A percentile compares a stretch with the other conserved stretches of the same genome.
phyloP scores from a whole-genome alignment of 2,113 vertebrate species.

The Cololabis saira region DNA sequence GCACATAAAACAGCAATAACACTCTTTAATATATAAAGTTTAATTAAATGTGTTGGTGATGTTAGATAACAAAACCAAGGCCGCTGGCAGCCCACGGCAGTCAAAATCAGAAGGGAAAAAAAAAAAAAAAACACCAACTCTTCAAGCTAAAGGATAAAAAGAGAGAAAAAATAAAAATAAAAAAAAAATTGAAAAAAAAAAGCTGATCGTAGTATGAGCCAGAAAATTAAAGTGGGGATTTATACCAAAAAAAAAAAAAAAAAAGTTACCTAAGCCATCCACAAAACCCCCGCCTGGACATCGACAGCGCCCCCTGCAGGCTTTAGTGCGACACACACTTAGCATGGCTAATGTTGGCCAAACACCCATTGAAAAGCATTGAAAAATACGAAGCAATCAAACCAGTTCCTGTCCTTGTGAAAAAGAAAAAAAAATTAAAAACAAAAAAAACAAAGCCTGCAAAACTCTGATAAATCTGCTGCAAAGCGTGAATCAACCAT shows the following conservation, averaged over 20 bases:
- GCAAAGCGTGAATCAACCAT: constrained; percentile 19
- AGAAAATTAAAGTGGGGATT: constrained; percentile 36
- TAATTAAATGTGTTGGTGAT: constrained; percentile 46
- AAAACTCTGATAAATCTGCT: constrained; percentile 24
- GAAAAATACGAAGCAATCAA: constrained; percentile 43
- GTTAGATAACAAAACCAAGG: constrained; percentile 38
- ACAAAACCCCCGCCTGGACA: constrained; percentile 46
- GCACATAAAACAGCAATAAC: constrained; percentile 58
- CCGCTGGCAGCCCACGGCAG: constrained; percentile 30
- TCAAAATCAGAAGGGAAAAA: constrained; percentile 24
- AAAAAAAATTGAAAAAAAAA: constrained; percentile 25
- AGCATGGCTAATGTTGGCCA: constrained; percentile 62
- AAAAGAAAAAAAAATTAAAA: constrained; percentile 53
- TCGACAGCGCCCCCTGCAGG: constrained; percentile 61
- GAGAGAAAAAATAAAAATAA: no score
- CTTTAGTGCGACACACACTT: constrained; percentile 43
- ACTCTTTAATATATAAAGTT: constrained; percentile 58
- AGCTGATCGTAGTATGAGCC: constrained; percentile 2
- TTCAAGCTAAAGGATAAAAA: no score
- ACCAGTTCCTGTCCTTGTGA: constrained; percentile 37
- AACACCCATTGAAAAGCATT: constrained; percentile 40
- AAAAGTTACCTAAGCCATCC: constrained; percentile 58
- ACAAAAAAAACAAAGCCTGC: constrained; percentile 55
- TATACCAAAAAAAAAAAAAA: not conserved
- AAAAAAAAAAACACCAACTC: constrained; percentile 6